Percentiles rank a stretch among this genome's conserved stretches.
These are phyloP conservation scores for Eupithecia insigniata DNA, from an alignment of 2,888 invertebrate genomes.

Conservation along the genomic window DNA sequence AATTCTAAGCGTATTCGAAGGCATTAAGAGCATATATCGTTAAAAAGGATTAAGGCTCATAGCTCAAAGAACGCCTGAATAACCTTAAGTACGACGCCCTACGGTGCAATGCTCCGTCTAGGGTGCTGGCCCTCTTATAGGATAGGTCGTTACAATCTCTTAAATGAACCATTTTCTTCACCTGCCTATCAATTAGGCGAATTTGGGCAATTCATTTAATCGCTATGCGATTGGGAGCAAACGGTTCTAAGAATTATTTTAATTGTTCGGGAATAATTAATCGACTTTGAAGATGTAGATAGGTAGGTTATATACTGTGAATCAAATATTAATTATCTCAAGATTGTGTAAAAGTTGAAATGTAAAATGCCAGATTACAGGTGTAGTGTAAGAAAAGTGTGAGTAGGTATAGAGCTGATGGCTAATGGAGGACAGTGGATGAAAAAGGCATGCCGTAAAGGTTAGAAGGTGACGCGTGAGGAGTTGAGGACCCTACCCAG, in stretches of 20 bases:
- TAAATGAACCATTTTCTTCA: constrained; percentile 23
- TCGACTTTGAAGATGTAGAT: not conserved
- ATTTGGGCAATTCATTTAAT: not conserved
- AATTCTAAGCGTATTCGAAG: not conserved
- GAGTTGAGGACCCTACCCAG: not conserved
- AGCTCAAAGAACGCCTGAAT: constrained; percentile 33
- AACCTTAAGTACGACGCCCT: constrained; percentile 27
- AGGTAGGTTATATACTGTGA: not conserved
- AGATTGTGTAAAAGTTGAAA: not conserved
- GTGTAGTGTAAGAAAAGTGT: not conserved
- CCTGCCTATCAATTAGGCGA: constrained; percentile 16
- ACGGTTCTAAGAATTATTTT: not conserved
- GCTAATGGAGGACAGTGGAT: not conserved
- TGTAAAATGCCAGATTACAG: not conserved
- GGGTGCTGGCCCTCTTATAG: constrained; percentile 21
- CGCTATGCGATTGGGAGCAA: constrained; percentile 5
- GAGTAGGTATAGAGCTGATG: not conserved
- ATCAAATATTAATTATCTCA: not conserved
- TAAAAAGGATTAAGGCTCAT: not conserved
- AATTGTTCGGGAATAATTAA: not conserved
- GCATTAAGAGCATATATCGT: not conserved
- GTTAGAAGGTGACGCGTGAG: no score
- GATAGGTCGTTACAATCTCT: constrained; percentile 18
- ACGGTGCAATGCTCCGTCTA: constrained; percentile 28
- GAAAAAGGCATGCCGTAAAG: not conserved